Percentiles rank a stretch among this genome's conserved stretches.
phyloP scores from a whole-genome alignment of 2,888 invertebrate genomes.

The Amphipoea oculea region DNA sequence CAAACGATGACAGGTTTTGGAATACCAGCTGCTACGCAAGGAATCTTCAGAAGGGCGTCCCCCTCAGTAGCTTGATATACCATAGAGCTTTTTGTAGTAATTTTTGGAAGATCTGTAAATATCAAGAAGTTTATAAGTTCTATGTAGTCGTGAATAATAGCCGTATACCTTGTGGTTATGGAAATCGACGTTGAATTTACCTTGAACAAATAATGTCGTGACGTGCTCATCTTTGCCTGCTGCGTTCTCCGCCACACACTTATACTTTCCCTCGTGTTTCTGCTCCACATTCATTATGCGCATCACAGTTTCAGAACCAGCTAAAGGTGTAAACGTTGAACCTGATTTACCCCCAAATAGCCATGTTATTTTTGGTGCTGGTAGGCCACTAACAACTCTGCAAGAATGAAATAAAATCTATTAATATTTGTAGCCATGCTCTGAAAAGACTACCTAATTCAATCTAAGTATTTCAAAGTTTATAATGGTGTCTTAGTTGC shows the following conservation, averaged over 20 bases:
- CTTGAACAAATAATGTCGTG: conserved; percentile 41
- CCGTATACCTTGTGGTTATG: neutral
- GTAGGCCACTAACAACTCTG: conserved; percentile 42
- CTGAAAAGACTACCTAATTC: neutral
- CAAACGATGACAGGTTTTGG: conserved; percentile 55
- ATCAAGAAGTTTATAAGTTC: neutral
- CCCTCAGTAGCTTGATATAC: conserved; percentile 46
- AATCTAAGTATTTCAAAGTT: neutral
- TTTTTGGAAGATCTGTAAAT: conserved; percentile 47
- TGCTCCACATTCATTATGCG: conserved; percentile 20
- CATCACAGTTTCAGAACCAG: conserved; percentile 15
- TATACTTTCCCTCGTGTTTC: conserved; percentile 46
- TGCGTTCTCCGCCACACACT: conserved; percentile 46
- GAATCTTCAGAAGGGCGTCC: conserved; percentile 39
- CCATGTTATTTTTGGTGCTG: conserved; percentile 54
- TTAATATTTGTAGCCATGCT: neutral
- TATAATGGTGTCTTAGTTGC: neutral
- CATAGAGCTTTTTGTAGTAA: conserved; percentile 17
- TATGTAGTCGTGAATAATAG: neutral
- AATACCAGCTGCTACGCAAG: conserved; percentile 45
- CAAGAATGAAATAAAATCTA: neutral
- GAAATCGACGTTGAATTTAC: conserved; percentile 11
- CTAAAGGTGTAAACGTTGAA: conserved; percentile 12
- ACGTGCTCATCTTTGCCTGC: conserved; percentile 31
- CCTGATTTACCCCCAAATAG: conserved; percentile 20